Conservation (phyloP, 2,797 vertebrate genomes). For the Acanthopagrus latus region DNA sequence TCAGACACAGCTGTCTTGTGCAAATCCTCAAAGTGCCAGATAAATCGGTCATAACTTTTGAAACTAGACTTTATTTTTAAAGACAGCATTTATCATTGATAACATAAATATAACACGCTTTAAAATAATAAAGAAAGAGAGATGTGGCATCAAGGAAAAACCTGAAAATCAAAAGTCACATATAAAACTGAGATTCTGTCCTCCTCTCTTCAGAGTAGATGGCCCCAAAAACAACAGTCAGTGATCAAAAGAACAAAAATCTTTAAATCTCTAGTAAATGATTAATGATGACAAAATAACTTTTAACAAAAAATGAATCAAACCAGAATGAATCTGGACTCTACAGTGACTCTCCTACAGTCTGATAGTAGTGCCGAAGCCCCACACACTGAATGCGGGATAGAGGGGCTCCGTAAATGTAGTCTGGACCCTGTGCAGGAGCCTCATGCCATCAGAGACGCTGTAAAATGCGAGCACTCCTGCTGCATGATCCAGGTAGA, state of each 20-base stretch:
- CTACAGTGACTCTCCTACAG: conserved; percentile 57
- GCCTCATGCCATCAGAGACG: conserved; percentile 82
- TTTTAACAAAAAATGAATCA: not conserved
- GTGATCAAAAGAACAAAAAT: conserved; percentile 12
- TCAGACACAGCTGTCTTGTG: not conserved
- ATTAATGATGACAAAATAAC: not conserved
- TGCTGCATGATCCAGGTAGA: conserved; percentile 84
- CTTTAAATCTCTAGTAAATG: not conserved
- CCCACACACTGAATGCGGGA: conserved; percentile 88
- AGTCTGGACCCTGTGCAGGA: conserved; percentile 83
- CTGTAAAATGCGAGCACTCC: conserved; percentile 85
- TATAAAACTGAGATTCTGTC: not conserved
- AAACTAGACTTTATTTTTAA: conserved; percentile 23
- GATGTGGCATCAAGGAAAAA: not conserved
- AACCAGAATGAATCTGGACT: not conserved
- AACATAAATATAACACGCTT: not conserved
- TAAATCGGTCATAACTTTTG: conserved; percentile 8
- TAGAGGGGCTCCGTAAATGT: conserved; percentile 85
- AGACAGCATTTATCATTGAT: not conserved
- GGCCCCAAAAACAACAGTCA: not conserved
- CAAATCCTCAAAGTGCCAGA: not conserved
- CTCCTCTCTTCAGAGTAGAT: not conserved
- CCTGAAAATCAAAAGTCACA: conserved; percentile 4
- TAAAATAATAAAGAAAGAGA: not conserved
- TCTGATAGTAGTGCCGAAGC: conserved; percentile 79